Base-by-base conservation (phyloP, 2,797 vertebrate species). In the Aldrovandia affinis region DNA sequence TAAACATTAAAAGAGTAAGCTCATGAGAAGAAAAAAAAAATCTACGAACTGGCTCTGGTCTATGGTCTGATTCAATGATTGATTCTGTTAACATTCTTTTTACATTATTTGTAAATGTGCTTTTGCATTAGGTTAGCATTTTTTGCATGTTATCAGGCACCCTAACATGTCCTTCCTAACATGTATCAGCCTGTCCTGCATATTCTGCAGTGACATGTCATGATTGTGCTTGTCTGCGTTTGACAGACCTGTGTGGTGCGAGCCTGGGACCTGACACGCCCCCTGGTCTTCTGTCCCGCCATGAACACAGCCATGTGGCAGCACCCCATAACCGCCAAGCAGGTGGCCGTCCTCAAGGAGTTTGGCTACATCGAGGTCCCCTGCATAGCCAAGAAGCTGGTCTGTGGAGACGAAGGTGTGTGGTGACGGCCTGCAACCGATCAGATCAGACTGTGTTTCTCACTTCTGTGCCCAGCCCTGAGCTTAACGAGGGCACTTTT, bases 291-390 rank as follows among this genome's bases (percentile, higher is more conserved):
- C 95, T 99, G 98, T 88, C 97, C 98, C 0, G 98, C 98, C 54
- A 99, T 99, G 98, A 99, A 99, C 91, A 99, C 98, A 0, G 95
- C 95, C 80, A 99, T 99, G 98, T 99, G 98, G 98, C 93, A 96
- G 61, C 98, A 99, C 91, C 98, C 98, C 18, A 91, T 99, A 88
- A 98, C 98, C 0, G 93, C 94, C 3, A 95, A 85, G 89, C 98
- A 99, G 59, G 91, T 98, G 84, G 92, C 92, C 88, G 95, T 86
- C 78, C 96, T 99, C 20, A 96, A 93, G 84, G 91, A 88, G 87
- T 98, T 98, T 59, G 98, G 98, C 90, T 99, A 99, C 59, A 79
- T 88, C 0, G 98, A 99, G 93, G 94, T 99, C 86, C 97, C 98
- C 63, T 99, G 98, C 47, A 93, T 99, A 85, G 89, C 91, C 87